Conservation (phyloP, 2,888 invertebrate species). For the Mythimna albipuncta region DNA sequence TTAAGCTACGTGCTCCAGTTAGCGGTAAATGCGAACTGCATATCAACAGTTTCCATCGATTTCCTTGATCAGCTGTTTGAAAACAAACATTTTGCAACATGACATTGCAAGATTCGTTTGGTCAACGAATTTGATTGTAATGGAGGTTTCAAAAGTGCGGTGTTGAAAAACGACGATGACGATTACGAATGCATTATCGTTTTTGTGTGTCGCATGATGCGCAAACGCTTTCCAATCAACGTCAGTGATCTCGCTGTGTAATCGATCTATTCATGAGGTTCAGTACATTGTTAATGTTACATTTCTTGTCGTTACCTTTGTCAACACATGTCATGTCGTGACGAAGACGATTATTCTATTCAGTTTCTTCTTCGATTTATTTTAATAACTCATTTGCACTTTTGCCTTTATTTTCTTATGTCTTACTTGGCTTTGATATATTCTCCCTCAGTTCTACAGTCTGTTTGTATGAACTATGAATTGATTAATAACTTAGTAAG, state of each 20-base stretch:
- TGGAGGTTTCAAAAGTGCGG: slow-evolving; percentile 63
- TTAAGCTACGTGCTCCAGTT: slow-evolving; percentile 60
- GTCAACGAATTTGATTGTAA: slow-evolving; percentile 60
- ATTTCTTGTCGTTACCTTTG: slow-evolving; percentile 50
- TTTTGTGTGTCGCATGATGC: slow-evolving; percentile 53
- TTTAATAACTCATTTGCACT: slow-evolving; percentile 27
- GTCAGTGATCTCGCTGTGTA: slow-evolving; percentile 70
- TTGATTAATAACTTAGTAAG: neutral
- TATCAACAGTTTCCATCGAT: slow-evolving; percentile 55
- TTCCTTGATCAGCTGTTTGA: slow-evolving; percentile 67
- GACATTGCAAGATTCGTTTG: slow-evolving; percentile 65
- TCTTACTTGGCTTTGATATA: slow-evolving; percentile 1
- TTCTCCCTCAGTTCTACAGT: neutral
- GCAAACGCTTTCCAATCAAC: slow-evolving; percentile 73
- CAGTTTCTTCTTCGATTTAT: slow-evolving; percentile 27
- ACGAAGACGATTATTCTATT: slow-evolving; percentile 34
- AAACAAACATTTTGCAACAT: slow-evolving; percentile 65
- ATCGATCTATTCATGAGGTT: slow-evolving; percentile 74
- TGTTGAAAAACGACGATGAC: slow-evolving; percentile 70
- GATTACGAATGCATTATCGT: slow-evolving; percentile 68
- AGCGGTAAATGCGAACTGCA: slow-evolving; percentile 45
- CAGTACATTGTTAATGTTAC: slow-evolving; percentile 41
- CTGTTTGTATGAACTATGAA: neutral
- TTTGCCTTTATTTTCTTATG: slow-evolving; percentile 30
- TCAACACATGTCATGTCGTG: slow-evolving; percentile 49